Evolutionary conservation across 1,140 invertebrate species (phyloP).

Genomic region (Homarus americanus): DNA sequence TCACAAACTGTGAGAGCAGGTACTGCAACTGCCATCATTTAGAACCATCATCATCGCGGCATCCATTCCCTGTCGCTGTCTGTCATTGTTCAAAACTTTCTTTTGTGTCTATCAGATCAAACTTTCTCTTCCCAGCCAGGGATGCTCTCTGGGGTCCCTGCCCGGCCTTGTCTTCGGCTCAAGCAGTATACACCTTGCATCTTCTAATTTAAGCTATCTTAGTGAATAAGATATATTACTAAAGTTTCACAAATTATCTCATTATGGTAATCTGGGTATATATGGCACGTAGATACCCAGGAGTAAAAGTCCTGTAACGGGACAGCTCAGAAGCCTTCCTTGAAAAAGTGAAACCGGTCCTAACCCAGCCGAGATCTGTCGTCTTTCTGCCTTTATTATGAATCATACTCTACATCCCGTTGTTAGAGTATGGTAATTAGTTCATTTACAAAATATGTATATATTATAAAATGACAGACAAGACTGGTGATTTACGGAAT

Average conservation of each 20-base stretch:
- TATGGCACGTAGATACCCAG: neutral
- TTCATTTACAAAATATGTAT: neutral
- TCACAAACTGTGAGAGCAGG: too few relatives aligned
- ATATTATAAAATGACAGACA: neutral
- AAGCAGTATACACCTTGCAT: neutral
- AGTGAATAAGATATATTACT: neutral
- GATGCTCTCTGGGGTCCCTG: neutral
- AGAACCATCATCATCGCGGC: neutral
- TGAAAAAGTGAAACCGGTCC: slow-evolving; percentile 45
- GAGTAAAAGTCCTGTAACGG: slow-evolving; percentile 44
- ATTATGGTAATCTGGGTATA: neutral
- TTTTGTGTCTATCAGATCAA: neutral
- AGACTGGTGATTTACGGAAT: neutral
- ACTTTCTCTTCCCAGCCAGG: slow-evolving; percentile 5
- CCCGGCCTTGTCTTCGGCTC: neutral
- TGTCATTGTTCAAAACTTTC: neutral
- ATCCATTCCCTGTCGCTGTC: neutral
- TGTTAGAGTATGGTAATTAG: neutral
- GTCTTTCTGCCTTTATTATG: neutral
- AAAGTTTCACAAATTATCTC: neutral
- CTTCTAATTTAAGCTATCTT: neutral
- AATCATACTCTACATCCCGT: neutral
- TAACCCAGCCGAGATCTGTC: neutral
- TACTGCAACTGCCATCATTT: neutral
- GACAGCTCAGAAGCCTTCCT: slow-evolving; percentile 32